These are phyloP conservation scores for Nemotelus nigrinus DNA, from an alignment of 2,888 invertebrate genomes.

Conservation along the genomic window DNA sequence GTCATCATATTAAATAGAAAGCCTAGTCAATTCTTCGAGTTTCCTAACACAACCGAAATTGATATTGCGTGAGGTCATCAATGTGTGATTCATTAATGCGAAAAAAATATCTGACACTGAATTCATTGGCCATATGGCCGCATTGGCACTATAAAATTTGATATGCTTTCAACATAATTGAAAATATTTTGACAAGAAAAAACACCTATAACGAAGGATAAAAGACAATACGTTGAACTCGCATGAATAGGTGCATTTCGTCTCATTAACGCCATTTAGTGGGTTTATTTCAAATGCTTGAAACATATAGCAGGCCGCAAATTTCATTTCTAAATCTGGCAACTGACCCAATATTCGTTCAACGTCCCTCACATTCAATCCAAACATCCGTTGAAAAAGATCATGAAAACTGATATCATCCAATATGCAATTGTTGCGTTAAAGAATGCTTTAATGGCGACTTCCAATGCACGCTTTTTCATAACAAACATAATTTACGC, in stretches of 20 bases:
- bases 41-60: slow-evolving; percentile 7
- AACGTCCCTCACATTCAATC: not conserved
- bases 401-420: not conserved
- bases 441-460: not conserved
- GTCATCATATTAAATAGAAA: too few relatives aligned
- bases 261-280: too few relatives aligned
- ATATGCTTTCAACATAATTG: slow-evolving; percentile 28
- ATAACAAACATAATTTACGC: not conserved
- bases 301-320: too few relatives aligned
- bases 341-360: slow-evolving; percentile 1
- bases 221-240: too few relatives aligned
- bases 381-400: not conserved
- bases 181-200: not conserved
- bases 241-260: too few relatives aligned
- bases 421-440: not conserved
- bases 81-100: not conserved
- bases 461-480: not conserved
- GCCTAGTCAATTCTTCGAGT: too few relatives aligned
- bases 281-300: too few relatives aligned
- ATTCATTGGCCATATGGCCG: not conserved
- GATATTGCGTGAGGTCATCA: slow-evolving; percentile 27
- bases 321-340: not conserved
- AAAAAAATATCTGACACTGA: slow-evolving; percentile 4
- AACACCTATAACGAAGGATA: too few relatives aligned
- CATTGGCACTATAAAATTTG: slow-evolving; percentile 31